Evolutionary conservation across 2,888 invertebrate species (phyloP).

Genomic region (Lobophora halterata): DNA sequence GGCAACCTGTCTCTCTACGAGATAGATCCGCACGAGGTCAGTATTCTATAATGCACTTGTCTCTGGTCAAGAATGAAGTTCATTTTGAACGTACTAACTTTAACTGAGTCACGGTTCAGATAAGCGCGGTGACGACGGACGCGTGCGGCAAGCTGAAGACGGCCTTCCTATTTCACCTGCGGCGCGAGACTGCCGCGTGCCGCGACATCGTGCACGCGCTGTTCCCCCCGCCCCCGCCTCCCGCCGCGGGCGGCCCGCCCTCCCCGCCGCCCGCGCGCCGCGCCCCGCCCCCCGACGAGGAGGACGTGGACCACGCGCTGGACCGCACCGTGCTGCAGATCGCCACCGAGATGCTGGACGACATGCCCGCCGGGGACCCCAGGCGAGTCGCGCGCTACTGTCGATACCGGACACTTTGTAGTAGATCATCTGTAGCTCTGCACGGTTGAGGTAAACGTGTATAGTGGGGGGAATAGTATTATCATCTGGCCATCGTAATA

Average conservation of each 20-base stretch:
- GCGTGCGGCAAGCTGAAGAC: conserved; percentile 82
- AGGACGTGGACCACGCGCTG: conserved; percentile 54
- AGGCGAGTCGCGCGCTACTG: conserved; percentile 41
- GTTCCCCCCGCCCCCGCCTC: conserved; percentile 42
- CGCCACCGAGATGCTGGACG: conserved; percentile 90
- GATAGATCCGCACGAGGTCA: conserved; percentile 84
- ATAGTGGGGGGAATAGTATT: not conserved
- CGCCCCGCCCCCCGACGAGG: conserved; percentile 26
- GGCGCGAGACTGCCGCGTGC: conserved; percentile 64
- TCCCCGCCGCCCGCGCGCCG: conserved; percentile 33
- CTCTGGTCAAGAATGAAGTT: no score
- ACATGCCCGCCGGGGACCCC: conserved; percentile 94
- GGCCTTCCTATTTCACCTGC: conserved; percentile 88
- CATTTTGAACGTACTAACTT: no score
- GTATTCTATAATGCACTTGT: no score
- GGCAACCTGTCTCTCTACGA: conserved; percentile 84
- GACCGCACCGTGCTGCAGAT: conserved; percentile 71
- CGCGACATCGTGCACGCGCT: conserved; percentile 46
- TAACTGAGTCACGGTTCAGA: no score
- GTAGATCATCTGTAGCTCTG: no score
- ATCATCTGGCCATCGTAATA: no score
- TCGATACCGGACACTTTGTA: no score
- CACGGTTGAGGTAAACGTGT: not conserved
- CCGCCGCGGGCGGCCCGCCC: conserved; percentile 22
- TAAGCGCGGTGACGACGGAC: conserved; percentile 55